phyloP scores from a whole-genome alignment of 2,888 invertebrate genomes.

The Brachypterus glaber region DNA sequence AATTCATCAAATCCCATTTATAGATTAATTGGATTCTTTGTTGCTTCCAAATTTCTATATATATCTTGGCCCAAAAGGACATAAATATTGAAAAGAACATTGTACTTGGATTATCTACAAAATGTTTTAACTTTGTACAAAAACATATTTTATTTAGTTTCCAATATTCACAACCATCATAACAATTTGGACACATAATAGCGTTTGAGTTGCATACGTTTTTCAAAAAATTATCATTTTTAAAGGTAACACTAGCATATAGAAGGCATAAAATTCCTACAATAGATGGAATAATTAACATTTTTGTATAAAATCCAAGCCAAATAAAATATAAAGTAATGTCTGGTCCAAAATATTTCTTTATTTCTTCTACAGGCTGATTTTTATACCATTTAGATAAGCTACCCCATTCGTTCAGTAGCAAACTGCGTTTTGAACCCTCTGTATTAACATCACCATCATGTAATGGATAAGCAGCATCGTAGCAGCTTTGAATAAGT shows the following conservation, averaged over 20 bases:
- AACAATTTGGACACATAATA: constrained; percentile 78
- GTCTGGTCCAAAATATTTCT: constrained; percentile 69
- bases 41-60: constrained; percentile 76
- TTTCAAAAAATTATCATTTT: constrained; percentile 41
- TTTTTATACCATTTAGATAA: constrained; percentile 58
- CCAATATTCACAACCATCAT: constrained; percentile 66
- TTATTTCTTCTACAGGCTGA: constrained; percentile 67
- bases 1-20: constrained; percentile 70
- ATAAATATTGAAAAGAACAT: constrained; percentile 71
- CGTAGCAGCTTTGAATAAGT: constrained; percentile 53
- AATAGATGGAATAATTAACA: constrained; percentile 65
- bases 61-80: constrained; percentile 72
- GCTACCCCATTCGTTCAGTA: constrained; percentile 63
- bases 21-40: constrained; percentile 70
- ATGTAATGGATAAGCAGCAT: constrained; percentile 65
- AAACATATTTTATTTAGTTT: constrained; percentile 58
- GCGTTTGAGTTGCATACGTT: constrained; percentile 53
- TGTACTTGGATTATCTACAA: constrained; percentile 74
- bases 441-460: constrained; percentile 51
- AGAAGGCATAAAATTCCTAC: constrained; percentile 58
- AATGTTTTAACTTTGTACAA: constrained; percentile 62
- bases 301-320: constrained; percentile 77
- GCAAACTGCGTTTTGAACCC: constrained; percentile 44
- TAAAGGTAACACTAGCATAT: constrained; percentile 46
- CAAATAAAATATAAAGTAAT: constrained; percentile 75